phyloP scores from a whole-genome alignment of 2,797 vertebrate species.

The Avahi laniger region DNA sequence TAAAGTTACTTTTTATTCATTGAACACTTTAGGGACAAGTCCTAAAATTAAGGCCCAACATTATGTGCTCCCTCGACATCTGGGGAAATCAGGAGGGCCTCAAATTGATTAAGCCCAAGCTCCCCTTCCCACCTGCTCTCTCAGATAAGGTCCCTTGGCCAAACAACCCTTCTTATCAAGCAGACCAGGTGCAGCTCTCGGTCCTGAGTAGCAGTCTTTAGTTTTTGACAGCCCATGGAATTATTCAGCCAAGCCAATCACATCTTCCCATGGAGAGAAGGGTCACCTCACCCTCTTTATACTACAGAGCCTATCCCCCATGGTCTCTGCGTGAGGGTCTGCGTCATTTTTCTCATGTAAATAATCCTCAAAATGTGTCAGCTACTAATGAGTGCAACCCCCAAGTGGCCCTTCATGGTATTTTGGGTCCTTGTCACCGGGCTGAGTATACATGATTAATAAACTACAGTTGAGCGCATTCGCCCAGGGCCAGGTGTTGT shows the following conservation, averaged over 20 bases:
- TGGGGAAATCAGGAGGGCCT: background rate
- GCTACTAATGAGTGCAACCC: background rate
- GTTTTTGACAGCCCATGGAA: background rate
- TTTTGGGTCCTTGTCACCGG: background rate
- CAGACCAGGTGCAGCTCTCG: background rate
- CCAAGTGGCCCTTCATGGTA: rapidly evolving
- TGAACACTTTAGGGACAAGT: background rate
- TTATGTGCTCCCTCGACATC: background rate
- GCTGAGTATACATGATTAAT: background rate
- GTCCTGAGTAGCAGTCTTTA: background rate
- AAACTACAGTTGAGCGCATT: background rate
- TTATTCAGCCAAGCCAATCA: background rate
- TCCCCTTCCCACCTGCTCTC: background rate
- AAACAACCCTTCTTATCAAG: background rate
- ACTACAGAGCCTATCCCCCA: background rate
- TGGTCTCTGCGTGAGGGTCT: rapidly evolving
- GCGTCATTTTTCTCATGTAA: too few relatives aligned
- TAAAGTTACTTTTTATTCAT: background rate
- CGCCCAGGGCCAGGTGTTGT: background rate
- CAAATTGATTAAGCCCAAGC: too few relatives aligned
- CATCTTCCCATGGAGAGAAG: background rate
- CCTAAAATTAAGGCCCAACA: background rate
- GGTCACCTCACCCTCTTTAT: background rate
- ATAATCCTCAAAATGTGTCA: background rate
- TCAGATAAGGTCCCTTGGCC: too few relatives aligned